phyloP scores from a whole-genome alignment of 2,113 vertebrate species.

The Drymodes brunneopygia region DNA sequence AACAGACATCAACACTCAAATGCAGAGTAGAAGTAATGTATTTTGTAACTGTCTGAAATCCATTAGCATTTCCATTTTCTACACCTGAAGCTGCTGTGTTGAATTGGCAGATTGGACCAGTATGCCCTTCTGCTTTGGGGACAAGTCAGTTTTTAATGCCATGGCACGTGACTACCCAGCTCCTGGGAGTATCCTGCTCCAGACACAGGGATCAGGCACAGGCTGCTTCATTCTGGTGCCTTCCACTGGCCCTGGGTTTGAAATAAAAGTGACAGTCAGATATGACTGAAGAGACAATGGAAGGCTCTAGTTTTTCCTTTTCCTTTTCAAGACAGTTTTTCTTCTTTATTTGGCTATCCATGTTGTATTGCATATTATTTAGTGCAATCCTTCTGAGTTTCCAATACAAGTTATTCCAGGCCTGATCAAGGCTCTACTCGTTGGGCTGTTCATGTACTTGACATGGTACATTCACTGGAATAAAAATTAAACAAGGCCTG shows the following conservation, averaged over 20 bases:
- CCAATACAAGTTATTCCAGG: not conserved
- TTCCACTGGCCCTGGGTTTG: not conserved
- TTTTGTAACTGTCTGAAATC: not conserved
- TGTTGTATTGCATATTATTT: not conserved
- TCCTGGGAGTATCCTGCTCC: not conserved
- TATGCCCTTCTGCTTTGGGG: not conserved
- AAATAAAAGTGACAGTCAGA: not conserved
- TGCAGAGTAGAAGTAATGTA: not conserved
- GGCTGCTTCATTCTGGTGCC: not conserved
- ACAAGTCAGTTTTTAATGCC: not conserved
- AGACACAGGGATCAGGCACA: not conserved
- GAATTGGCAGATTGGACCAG: not conserved
- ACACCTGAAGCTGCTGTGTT: not conserved
- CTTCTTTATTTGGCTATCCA: not conserved
- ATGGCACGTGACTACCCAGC: accelerated
- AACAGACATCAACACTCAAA: not conserved
- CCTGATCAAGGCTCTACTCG: not conserved
- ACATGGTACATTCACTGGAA: not conserved
- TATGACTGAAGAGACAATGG: not conserved
- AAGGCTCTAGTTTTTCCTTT: not conserved
- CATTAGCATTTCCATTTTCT: not conserved
- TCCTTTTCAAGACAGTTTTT: not conserved
- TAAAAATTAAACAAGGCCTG: not conserved
- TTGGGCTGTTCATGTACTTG: not conserved
- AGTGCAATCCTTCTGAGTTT: not conserved